Base-by-base conservation (phyloP, 2,797 vertebrate genomes). In the Sebastes vulpes region DNA sequence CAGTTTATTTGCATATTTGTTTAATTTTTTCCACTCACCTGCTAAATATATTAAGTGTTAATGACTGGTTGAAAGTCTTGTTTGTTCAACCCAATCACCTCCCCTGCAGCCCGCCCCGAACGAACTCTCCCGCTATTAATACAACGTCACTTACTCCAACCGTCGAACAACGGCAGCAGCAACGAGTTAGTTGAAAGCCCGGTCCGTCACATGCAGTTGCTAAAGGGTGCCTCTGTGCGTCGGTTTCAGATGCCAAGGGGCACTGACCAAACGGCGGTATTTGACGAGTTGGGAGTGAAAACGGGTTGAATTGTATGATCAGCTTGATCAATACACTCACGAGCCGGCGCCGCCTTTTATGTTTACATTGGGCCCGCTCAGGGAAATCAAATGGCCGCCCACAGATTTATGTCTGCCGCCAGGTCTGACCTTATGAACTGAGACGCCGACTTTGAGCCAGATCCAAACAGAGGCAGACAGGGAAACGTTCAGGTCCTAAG, bases 101-200 rank as follows among this genome's bases (percentile, higher is more conserved):
- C 11, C 11, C 35, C 35, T 38, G 0, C 35, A 11, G 2, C 35
- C 11, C 35, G 0, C 35, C 35, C 35, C 14, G 35, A 0, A 38
- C 0, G 35, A 38, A 38, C 35, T 38, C 35, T 38, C 35, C 0
- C 0, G 12, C 35, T 38, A 38, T 38, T 38, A 6, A 38, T 38
- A 14, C 35, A 38, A 38, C 38, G 2, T 42, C 38, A 42, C 38
- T 2, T 42, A 1, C 38, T 16, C 14, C 14, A 42, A 42, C 38
- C 5, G 38, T 42, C 38, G 38, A 42, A 42, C 38, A 42, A 42
- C 3, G 42, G 16, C 42, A 46, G 16, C 16, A 46, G 16, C 16
- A 18, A 46, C 1, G 42, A 46, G 42, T 46, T 16, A 46, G 16
- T 18, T 18, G 42, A 46, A 46, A 46, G 42, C 42, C 42, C 16